These are phyloP conservation scores for Tethea ocularis DNA, from an alignment of 2,888 invertebrate genomes.

Conservation along the genomic window DNA sequence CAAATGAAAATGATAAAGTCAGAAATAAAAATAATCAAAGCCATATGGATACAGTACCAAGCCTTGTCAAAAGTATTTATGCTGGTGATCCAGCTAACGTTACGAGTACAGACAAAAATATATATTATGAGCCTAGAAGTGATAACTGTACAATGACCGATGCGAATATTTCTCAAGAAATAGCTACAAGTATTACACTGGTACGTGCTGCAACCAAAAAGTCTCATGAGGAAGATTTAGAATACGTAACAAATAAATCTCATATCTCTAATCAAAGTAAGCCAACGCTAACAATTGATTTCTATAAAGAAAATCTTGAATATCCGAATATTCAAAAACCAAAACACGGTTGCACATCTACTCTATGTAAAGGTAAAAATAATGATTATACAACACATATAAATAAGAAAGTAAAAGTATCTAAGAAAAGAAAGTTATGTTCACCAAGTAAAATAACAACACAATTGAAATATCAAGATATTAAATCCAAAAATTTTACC, in stretches of 20 bases:
- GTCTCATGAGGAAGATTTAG: background rate
- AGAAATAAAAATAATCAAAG: slow-evolving; percentile 12
- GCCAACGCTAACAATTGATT: slow-evolving; percentile 32
- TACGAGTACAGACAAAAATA: slow-evolving; percentile 32
- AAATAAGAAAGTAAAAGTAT: slow-evolving; percentile 20
- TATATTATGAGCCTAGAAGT: slow-evolving; percentile 17
- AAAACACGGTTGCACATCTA: slow-evolving; percentile 10
- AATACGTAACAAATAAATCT: slow-evolving; percentile 12
- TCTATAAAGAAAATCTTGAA: slow-evolving; percentile 25
- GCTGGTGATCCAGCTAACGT: slow-evolving; percentile 37
- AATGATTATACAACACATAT: slow-evolving; percentile 14
- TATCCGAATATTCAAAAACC: slow-evolving; percentile 16
- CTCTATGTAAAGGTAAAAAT: slow-evolving; percentile 12
- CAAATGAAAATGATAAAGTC: slow-evolving; percentile 4
- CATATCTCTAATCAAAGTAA: slow-evolving; percentile 18
- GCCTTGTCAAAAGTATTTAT: slow-evolving; percentile 52
- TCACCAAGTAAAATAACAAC: background rate
- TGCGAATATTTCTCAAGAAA: slow-evolving; percentile 12
- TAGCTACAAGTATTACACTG: slow-evolving; percentile 2
- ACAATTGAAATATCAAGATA: slow-evolving; percentile 22
- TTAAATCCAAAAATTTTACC: slow-evolving; percentile 40
- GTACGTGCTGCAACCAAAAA: background rate
- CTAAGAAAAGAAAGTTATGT: slow-evolving; percentile 8
- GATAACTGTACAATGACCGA: slow-evolving; percentile 50
- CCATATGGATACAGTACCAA: slow-evolving; percentile 39